A percentile compares a stretch with the other conserved stretches of the same genome.
Conservation (phyloP, 2,797 vertebrate genomes). For the Cheirogaleus major region DNA sequence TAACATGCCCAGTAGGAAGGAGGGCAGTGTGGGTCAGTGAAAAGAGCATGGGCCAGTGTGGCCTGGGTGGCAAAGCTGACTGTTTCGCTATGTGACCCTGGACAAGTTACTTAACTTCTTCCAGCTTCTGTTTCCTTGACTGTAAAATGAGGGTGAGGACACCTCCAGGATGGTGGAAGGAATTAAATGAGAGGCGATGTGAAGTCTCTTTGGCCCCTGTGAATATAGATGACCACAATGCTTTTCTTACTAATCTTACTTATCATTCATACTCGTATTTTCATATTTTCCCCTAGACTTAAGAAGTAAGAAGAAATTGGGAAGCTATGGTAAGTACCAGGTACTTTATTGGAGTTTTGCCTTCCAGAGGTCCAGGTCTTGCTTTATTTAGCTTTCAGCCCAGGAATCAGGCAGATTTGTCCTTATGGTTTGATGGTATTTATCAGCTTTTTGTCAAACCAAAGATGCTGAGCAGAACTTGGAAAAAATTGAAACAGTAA, state of each 20-base stretch:
- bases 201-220: not conserved
- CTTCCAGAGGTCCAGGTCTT: not conserved
- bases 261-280: conserved; percentile 16
- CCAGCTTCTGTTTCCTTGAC: not conserved
- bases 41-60: not conserved
- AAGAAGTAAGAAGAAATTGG: conserved; percentile 54
- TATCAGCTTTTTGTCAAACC: not conserved
- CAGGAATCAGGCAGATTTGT: not conserved
- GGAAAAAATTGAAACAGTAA: not conserved
- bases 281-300: conserved; percentile 64
- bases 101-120: not conserved
- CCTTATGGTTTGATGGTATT: not conserved
- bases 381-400: not conserved
- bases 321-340: conserved; percentile 74
- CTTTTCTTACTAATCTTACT: conserved; percentile 33
- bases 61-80: not conserved
- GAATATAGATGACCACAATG: not conserved
- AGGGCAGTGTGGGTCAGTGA: not conserved
- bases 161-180: not conserved
- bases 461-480: not conserved
- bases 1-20: not conserved
- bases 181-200: not conserved
- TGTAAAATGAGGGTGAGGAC: not conserved
- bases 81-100: not conserved
- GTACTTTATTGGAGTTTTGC: not conserved